A percentile compares a stretch with the other conserved stretches of the same genome.
These are phyloP conservation scores for Melikaiella ostensackeni DNA, from an alignment of 2,888 invertebrate genomes.

Conservation along the genomic window DNA sequence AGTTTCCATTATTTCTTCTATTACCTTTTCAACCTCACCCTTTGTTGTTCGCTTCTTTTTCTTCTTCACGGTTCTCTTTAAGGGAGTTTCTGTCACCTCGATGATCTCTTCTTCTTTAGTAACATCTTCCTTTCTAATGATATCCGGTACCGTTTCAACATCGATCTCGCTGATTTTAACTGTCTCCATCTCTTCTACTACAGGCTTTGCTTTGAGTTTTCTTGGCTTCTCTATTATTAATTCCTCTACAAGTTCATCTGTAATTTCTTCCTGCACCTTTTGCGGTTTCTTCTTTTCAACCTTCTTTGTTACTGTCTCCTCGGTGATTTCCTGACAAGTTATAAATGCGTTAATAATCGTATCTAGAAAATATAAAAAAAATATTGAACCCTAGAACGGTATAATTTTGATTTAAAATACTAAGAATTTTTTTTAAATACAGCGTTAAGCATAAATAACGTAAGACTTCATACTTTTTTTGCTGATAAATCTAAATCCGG, in stretches of 20 bases:
- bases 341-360: not conserved
- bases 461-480: too few species aligned
- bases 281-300: slow-evolving; percentile 70
- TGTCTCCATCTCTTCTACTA: slow-evolving; percentile 4
- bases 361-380: not conserved
- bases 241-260: slow-evolving; percentile 62
- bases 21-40: slow-evolving; percentile 57
- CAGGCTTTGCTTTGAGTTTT: slow-evolving; percentile 48
- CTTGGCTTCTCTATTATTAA: slow-evolving; percentile 55
- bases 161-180: slow-evolving; percentile 26
- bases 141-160: slow-evolving; percentile 53
- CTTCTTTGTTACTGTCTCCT: slow-evolving; percentile 76
- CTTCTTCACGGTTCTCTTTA: slow-evolving; percentile 59
- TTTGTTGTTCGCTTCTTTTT: slow-evolving; percentile 46
- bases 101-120: slow-evolving; percentile 52
- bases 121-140: slow-evolving; percentile 53
- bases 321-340: slow-evolving; percentile 53
- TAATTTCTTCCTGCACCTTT: slow-evolving; percentile 50
- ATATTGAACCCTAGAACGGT: too few species aligned
- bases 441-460: too few species aligned
- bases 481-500: too few species aligned
- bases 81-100: slow-evolving; percentile 56
- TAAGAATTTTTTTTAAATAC: too few species aligned
- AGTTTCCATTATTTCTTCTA: slow-evolving; percentile 55
- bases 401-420: too few species aligned